Evolutionary conservation across 1,140 invertebrate species (phyloP), one percentile per base, ranked within the genome.

Genomic region (Rhyzopertha dominica): DNA sequence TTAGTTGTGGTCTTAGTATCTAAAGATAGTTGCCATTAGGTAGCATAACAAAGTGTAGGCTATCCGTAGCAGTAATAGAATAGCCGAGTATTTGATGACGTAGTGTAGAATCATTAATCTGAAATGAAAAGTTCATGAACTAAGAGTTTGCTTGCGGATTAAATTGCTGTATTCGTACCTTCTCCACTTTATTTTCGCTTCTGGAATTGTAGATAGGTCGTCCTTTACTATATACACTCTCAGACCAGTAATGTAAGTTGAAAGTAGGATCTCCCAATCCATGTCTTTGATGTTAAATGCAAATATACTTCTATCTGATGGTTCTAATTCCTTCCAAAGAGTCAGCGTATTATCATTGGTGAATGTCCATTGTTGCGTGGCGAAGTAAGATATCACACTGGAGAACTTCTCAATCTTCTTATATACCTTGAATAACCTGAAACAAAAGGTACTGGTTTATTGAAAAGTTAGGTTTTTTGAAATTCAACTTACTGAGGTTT

Each of bases 141-240:
- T n/a, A n/a, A n/a, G n/a, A n/a, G n/a, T n/a, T n/a, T n/a, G n/a
- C n/a, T n/a, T n/a, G n/a, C n/a, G n/a, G n/a, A n/a, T n/a, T n/a
- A n/a, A n/a, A n/a, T n/a, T n/a, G n/a, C n/a, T n/a, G n/a, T n/a
- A n/a, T n/a, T n/a, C n/a, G n/a, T 63, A 75, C 72, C 67, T 72
- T 56, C 68, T 68, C 70, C 72, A 73, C 51, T 65, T 76, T 39
- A 78, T 78, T 12, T 72, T 72, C 19, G 80, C 81, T 36, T 74
- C 69, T 5, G 81, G 75, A 28, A 87, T 60, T 16, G 78, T 83
- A 5, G 67, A 76, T 9, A 80, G 61, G 54, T 82, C 77, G 46
- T 89, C 86, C 50, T 86, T 85, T 1, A 87, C 66, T 9, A 89
- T 58, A 57, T 83, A 87, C 2, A 79, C 66, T 16, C 83, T 71